Base-by-base conservation (phyloP, 2,113 vertebrate genomes). In the Glaucidium brasilianum region DNA sequence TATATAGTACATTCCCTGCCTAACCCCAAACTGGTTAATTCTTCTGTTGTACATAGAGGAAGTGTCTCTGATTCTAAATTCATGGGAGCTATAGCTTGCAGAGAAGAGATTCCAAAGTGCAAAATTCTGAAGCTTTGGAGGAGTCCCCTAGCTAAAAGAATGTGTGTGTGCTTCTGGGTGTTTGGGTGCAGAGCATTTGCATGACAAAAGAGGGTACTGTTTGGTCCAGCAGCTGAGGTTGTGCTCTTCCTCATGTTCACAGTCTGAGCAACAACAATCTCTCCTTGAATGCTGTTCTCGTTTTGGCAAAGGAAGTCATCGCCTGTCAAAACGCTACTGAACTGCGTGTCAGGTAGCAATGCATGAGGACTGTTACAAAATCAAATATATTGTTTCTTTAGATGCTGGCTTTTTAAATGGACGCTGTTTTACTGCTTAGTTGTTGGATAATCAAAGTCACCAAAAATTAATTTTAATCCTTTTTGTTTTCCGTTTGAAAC, bases 261-360 rank as follows among this genome's bases (percentile, higher is more conserved):
- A 98, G 98, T 74, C 90, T 98, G 73, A 98, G 98, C 93, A 72
- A 84, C 81, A 98, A 96, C 39, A 7, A 10, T 3, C 39, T 98
- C 52, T 97, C 96, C 29, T 15, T 52, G 58, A 73, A 27, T 4
- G 89, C 94, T 18, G 39, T 98, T 12, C 96, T 98, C 8, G 1
- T 16, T 85, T 91, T 98, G 95, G 95, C 96, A 37, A 87, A 96
- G 84, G 91, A 85, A 64, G 97, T 96, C 15, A 11, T 95, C 19
- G 15, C 2, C 0, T 97, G 79, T 56, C 97, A 75, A 37, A 94
- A 91, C 0, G 53, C 98, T 63, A 75, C 78, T 22, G 90, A 72
- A 0, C 93, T 98, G 22, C 23, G 22, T 41, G 91, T 97, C 95
- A 98, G 97, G 98, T 98, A 96, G 25, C 23, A 10, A 1, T 14